Evolutionary conservation across 1,140 invertebrate genomes (phyloP).

Genomic region (Platorchestia sp.): DNA sequence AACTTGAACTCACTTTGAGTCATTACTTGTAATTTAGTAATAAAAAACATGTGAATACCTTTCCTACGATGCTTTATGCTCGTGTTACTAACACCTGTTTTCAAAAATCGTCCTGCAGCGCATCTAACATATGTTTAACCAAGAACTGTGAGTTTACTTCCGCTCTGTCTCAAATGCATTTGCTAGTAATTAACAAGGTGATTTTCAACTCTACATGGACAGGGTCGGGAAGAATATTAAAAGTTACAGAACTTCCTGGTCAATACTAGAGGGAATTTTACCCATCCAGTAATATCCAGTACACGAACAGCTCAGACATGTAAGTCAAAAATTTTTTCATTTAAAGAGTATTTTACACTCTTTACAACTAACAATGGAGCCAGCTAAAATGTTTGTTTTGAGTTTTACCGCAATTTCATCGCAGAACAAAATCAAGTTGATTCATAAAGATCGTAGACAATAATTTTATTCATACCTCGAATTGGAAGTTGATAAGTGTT

Average conservation of each 20-base stretch:
- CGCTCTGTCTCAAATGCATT: neutral
- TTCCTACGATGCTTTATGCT: no score
- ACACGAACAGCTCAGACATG: no score
- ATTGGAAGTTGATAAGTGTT: neutral
- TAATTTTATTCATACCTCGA: neutral
- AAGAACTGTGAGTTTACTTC: neutral
- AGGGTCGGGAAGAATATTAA: neutral
- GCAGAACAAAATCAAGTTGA: neutral
- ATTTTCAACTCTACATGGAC: neutral
- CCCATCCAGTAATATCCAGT: neutral
- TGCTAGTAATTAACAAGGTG: neutral
- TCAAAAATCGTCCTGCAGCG: neutral
- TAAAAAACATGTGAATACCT: no score
- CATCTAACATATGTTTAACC: neutral
- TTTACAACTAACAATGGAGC: no score
- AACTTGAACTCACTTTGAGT: no score
- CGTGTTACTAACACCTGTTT: no score
- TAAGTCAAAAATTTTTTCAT: no score
- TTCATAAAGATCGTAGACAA: neutral
- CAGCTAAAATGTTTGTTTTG: no score
- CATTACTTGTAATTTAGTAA: no score
- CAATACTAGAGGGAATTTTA: neutral
- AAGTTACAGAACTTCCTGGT: neutral
- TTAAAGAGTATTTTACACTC: no score
- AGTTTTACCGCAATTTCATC: neutral